A percentile compares a stretch with the other conserved stretches of the same genome.
Evolutionary conservation across 2,888 invertebrate genomes (phyloP).

Genomic region (Corythucha ciliata): DNA sequence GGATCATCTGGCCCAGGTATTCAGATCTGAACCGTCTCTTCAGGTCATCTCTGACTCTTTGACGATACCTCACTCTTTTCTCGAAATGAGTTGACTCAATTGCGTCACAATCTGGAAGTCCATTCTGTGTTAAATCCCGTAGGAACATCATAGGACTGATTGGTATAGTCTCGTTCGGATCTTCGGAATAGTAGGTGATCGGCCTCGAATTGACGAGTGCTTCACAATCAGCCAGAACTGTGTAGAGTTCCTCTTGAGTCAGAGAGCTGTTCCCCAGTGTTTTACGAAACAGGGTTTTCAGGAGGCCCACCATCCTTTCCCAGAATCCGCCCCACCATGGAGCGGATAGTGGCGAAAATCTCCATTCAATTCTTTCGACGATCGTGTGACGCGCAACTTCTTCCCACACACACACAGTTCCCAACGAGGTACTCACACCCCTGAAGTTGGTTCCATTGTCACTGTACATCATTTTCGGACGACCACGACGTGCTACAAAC

Average conservation of each 20-base stretch:
- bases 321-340: slow-evolving; percentile 44
- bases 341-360: slow-evolving; percentile 33
- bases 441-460: slow-evolving; percentile 42
- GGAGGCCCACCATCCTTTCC: slow-evolving; percentile 27
- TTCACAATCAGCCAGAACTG: slow-evolving; percentile 27
- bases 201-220: slow-evolving; percentile 18
- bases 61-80: slow-evolving; percentile 8
- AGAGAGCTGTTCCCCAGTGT: slow-evolving; percentile 21
- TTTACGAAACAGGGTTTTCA: slow-evolving; percentile 23
- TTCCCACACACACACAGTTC: slow-evolving; percentile 47
- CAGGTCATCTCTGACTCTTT: slow-evolving; percentile 7
- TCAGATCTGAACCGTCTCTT: slow-evolving; percentile 9
- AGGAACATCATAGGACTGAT: slow-evolving; percentile 37
- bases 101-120: slow-evolving; percentile 18
- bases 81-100: slow-evolving; percentile 10
- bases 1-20: slow-evolving; percentile 7
- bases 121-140: slow-evolving; percentile 12
- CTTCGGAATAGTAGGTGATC: slow-evolving; percentile 14
- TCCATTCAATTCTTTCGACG: slow-evolving; percentile 35
- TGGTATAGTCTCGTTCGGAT: slow-evolving; percentile 29
- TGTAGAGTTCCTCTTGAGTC: slow-evolving; percentile 20
- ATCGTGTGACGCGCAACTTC: slow-evolving; percentile 28
- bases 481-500: slow-evolving; percentile 39
- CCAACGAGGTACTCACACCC: slow-evolving; percentile 41
- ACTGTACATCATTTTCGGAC: slow-evolving; percentile 34